Conservation (phyloP, 1,140 invertebrate genomes). For the Oryctes rhinoceros region DNA sequence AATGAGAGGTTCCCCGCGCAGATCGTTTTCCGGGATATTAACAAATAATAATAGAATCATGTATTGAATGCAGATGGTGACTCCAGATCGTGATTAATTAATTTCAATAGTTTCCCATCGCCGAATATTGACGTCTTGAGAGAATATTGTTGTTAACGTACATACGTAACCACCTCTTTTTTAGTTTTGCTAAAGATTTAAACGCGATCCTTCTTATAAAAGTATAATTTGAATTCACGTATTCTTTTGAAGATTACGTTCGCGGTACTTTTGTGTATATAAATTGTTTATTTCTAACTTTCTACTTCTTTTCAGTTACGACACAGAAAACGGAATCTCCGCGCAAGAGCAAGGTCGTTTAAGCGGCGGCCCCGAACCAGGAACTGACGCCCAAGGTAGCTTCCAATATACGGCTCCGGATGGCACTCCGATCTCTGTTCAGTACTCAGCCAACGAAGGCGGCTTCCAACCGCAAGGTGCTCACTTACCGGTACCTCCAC, state of each 20-base stretch:
- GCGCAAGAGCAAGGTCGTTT: constrained; percentile 70
- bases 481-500: constrained; percentile 67
- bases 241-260: no score
- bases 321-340: constrained; percentile 70
- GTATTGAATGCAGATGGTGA: background rate
- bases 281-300: no score
- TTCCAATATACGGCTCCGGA: constrained; percentile 64
- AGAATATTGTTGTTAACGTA: no score
- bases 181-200: no score
- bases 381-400: constrained; percentile 56
- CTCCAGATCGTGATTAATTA: background rate
- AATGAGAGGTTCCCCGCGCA: background rate
- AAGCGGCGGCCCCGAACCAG: constrained; percentile 62
- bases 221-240: no score
- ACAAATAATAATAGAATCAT: background rate
- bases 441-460: constrained; percentile 67
- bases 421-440: constrained; percentile 61
- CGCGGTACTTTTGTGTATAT: no score
- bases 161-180: no score
- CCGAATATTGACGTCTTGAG: background rate
- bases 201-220: no score
- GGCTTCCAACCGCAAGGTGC: constrained; percentile 64
- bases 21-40: background rate
- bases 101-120: background rate
- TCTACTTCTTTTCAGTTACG: constrained; percentile 63